These are phyloP conservation scores for Calonectris borealis DNA, from an alignment of 2,113 vertebrate species.

Conservation along the genomic window DNA sequence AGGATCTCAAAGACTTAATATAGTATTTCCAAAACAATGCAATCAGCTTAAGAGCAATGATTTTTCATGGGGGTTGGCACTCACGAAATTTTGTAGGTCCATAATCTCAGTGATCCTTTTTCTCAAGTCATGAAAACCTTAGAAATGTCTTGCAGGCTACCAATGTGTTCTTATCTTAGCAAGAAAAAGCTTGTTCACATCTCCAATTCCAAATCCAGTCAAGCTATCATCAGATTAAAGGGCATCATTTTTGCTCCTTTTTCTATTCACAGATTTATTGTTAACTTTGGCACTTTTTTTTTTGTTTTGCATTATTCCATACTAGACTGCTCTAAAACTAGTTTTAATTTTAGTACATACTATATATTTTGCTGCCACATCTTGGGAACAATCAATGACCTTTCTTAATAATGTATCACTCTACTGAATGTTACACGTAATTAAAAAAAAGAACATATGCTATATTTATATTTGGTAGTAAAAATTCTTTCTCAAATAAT, in stretches of 20 bases:
- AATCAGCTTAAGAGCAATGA: not conserved
- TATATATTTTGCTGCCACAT: constrained; percentile 65
- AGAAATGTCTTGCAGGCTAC: not conserved
- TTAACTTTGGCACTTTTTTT: not conserved
- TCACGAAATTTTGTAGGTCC: not conserved
- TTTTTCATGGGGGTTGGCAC: not conserved
- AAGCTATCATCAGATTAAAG: not conserved
- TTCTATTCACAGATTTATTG: constrained; percentile 17
- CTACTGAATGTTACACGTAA: constrained; percentile 61
- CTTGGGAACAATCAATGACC: constrained; percentile 68
- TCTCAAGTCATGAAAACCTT: not conserved
- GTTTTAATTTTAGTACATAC: constrained; percentile 56
- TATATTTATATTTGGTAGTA: constrained; percentile 36
- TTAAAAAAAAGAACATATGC: constrained; percentile 67
- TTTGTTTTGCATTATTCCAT: constrained; percentile 35
- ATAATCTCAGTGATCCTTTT: not conserved
- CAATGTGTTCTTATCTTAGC: not conserved
- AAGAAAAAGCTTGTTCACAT: not conserved
- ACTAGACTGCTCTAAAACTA: constrained; percentile 32
- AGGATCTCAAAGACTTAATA: not conserved
- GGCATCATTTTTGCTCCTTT: not conserved
- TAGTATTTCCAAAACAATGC: not conserved
- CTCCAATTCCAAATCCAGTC: not conserved
- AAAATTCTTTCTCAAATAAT: constrained; percentile 25
- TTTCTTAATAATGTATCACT: constrained; percentile 73